Conservation (phyloP, 2,888 invertebrate genomes). For the Masnerella sp. region DNA sequence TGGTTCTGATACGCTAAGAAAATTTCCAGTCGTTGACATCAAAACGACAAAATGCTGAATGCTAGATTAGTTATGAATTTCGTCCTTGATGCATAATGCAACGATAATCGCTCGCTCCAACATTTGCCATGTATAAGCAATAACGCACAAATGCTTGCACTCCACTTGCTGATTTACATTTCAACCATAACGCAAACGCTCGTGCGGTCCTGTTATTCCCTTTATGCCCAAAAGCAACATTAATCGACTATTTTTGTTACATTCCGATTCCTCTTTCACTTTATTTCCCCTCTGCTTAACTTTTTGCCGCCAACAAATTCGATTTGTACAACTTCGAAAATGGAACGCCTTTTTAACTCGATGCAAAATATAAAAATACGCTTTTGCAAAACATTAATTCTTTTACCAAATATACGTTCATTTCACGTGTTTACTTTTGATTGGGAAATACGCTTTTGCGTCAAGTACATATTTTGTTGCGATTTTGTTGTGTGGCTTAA, state of each 20-base stretch:
- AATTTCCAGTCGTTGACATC: neutral
- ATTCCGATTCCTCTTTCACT: too few species aligned
- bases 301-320: too few species aligned
- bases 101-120: conserved; percentile 27
- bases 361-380: too few species aligned
- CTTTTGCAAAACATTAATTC: too few species aligned
- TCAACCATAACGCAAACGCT: conserved; percentile 18
- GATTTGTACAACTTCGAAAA: too few species aligned
- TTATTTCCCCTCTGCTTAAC: too few species aligned
- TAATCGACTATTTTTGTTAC: conserved; percentile 8
- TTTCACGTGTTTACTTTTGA: too few species aligned
- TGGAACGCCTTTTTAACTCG: too few species aligned
- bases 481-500: too few species aligned
- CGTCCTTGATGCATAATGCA: conserved; percentile 23
- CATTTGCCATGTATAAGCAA: conserved; percentile 30
- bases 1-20: conserved; percentile 9
- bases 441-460: too few species aligned
- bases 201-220: conserved; percentile 22
- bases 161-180: conserved; percentile 25
- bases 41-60: conserved; percentile 19
- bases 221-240: conserved; percentile 4
- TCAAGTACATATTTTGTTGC: too few species aligned
- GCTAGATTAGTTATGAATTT: conserved; percentile 32
- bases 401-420: too few species aligned
- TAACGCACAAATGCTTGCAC: conserved; percentile 19